phyloP scores from a whole-genome alignment of 2,888 invertebrate species.

The Herminia tarsipennalis region DNA sequence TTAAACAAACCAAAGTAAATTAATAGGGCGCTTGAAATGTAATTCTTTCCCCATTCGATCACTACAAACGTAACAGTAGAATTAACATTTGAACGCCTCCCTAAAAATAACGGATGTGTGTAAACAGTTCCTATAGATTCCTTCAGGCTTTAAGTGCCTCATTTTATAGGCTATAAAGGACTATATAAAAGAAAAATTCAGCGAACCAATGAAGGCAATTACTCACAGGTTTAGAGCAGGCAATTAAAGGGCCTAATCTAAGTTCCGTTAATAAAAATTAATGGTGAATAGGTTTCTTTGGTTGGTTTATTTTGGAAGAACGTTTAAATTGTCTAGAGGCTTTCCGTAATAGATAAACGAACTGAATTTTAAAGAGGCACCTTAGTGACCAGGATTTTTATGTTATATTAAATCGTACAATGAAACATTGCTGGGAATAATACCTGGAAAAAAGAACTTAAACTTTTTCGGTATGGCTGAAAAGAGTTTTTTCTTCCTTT shows the following conservation, averaged over 20 bases:
- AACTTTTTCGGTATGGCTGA: too few species aligned
- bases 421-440: neutral
- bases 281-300: conserved; percentile 20
- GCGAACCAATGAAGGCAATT: conserved; percentile 32
- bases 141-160: conserved; percentile 16
- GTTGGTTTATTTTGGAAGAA: conserved; percentile 13
- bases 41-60: too few species aligned
- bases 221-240: conserved; percentile 30
- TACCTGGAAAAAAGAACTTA: too few species aligned
- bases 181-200: conserved; percentile 34
- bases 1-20: too few species aligned
- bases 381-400: neutral
- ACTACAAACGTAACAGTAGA: conserved; percentile 16
- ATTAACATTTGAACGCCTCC: conserved; percentile 20
- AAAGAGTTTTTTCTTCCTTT: too few species aligned
- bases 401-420: neutral
- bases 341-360: neutral
- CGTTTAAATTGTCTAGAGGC: neutral
- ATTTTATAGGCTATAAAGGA: conserved; percentile 31
- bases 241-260: conserved; percentile 36
- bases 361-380: too few species aligned
- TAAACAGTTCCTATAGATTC: conserved; percentile 23
- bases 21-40: too few species aligned
- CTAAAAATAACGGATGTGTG: conserved; percentile 16
- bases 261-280: conserved; percentile 30